Evolutionary conservation across 2,797 vertebrate genomes (phyloP).

Genomic region (Tragopan temminckii): DNA sequence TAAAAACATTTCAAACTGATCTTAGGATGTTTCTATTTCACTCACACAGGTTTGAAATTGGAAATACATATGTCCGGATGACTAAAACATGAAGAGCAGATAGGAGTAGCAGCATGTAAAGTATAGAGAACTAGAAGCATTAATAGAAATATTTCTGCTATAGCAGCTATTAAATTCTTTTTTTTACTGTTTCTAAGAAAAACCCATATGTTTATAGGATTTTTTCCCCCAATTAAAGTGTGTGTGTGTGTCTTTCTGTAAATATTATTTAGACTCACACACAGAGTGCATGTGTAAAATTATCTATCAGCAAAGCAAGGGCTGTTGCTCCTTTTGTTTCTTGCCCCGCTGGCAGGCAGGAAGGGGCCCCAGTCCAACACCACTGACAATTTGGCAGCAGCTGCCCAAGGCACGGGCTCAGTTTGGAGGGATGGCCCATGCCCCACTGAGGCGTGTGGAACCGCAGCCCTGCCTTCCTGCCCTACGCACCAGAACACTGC

Average conservation of each 20-base stretch:
- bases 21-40: constrained; percentile 68
- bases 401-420: rapidly evolving
- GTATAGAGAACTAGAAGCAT: constrained; percentile 46
- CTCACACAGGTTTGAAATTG: constrained; percentile 60
- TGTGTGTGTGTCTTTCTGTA: neutral
- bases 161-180: constrained; percentile 63
- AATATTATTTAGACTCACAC: neutral
- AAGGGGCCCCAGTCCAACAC: neutral
- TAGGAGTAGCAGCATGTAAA: constrained; percentile 63
- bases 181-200: constrained; percentile 46
- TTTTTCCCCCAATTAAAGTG: constrained; percentile 30
- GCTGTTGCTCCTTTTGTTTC: neutral
- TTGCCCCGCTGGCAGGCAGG: neutral
- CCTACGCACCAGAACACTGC: rapidly evolving
- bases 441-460: rapidly evolving
- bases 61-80: constrained; percentile 73
- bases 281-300: neutral
- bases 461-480: neutral
- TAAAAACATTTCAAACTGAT: constrained; percentile 50
- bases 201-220: constrained; percentile 56
- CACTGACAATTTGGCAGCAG: neutral
- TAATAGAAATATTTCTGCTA: constrained; percentile 74
- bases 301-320: neutral
- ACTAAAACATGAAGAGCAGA: constrained; percentile 64
- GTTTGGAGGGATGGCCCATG: neutral